Conservation (phyloP, 2,888 invertebrate genomes). For the Rugalucina vietnamica region DNA sequence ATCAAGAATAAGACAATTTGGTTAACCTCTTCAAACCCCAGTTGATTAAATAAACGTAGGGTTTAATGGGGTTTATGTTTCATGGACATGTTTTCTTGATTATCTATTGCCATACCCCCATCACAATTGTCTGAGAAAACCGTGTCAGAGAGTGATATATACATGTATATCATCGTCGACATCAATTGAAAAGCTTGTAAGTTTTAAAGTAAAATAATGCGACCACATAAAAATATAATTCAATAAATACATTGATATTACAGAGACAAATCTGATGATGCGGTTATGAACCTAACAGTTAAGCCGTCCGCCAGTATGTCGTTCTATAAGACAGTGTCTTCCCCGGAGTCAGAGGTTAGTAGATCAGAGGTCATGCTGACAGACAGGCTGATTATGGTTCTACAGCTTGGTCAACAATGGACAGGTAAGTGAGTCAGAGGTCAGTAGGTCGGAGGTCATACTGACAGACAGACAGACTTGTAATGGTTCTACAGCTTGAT, state of each 20-base stretch:
- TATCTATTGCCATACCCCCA: background rate
- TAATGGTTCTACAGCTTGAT: no score
- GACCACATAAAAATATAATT: background rate
- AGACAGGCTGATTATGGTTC: slow-evolving; percentile 58
- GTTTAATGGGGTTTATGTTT: no score
- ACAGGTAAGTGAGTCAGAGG: slow-evolving; percentile 46
- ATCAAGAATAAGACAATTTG: no score
- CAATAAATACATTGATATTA: background rate
- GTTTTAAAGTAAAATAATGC: background rate
- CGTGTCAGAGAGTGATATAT: background rate
- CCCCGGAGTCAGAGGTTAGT: slow-evolving; percentile 60
- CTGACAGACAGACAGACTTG: no score
- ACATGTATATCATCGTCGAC: background rate
- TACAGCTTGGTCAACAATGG: slow-evolving; percentile 55
- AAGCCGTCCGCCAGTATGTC: slow-evolving; percentile 59
- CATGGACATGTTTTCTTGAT: background rate
- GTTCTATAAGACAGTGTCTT: slow-evolving; percentile 61
- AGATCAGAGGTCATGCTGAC: slow-evolving; percentile 64
- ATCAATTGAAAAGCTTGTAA: background rate
- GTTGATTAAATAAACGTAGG: no score
- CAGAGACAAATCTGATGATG: slow-evolving; percentile 60
- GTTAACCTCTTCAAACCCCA: no score
- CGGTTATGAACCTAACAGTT: slow-evolving; percentile 57
- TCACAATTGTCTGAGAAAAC: background rate
- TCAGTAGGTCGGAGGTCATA: no score